Conservation (phyloP, 2,888 invertebrate genomes). For the Oxytorus armatus region DNA sequence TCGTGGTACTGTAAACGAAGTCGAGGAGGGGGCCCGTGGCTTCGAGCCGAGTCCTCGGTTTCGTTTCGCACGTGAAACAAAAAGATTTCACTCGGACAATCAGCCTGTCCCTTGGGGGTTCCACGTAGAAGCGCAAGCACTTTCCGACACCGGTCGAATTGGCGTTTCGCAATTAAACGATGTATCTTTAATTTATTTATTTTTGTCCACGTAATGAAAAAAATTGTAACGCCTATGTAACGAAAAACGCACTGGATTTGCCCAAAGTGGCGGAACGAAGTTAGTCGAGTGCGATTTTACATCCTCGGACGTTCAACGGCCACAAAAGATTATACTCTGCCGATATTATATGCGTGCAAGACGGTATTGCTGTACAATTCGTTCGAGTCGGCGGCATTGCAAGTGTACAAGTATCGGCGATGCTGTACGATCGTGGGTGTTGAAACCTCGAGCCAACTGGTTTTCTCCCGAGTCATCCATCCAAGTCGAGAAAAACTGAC, state of each 20-base stretch:
- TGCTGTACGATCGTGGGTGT: not conserved
- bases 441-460: not conserved
- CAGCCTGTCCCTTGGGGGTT: too few species aligned
- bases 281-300: not conserved
- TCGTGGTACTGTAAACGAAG: too few species aligned
- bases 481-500: conserved; percentile 52
- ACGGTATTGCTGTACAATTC: not conserved
- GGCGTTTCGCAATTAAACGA: too few species aligned
- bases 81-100: too few species aligned
- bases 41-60: too few species aligned
- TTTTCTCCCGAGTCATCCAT: conserved; percentile 45
- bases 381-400: not conserved
- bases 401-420: not conserved
- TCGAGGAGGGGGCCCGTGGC: too few species aligned
- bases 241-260: conserved; percentile 8
- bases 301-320: conserved; percentile 4
- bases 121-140: too few species aligned
- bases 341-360: not conserved
- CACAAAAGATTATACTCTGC: too few species aligned
- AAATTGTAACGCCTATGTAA: not conserved
- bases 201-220: not conserved
- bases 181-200: too few species aligned
- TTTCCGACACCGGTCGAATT: too few species aligned
- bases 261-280: conserved; percentile 3
- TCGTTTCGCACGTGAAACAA: too few species aligned